These are phyloP conservation scores for Periphyllus acericola DNA, from an alignment of 2,888 invertebrate genomes.

Conservation along the genomic window DNA sequence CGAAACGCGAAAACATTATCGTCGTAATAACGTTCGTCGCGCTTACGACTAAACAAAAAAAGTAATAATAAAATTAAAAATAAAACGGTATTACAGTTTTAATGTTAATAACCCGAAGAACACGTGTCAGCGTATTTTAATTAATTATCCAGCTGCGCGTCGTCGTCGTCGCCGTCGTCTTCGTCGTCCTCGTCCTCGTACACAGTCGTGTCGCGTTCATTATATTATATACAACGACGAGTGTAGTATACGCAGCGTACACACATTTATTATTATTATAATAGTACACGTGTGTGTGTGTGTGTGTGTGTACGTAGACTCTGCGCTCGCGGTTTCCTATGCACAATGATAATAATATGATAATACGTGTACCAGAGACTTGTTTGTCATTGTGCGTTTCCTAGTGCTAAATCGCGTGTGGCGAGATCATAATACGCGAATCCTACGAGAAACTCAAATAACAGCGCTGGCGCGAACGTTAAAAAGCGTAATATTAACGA, in stretches of 20 bases:
- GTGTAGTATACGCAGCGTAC: background rate
- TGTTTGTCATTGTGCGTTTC: conserved; percentile 53
- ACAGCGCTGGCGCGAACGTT: too few species aligned
- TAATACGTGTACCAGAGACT: background rate
- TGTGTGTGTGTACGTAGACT: too few species aligned
- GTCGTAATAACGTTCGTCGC: background rate
- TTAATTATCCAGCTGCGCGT: conserved; percentile 56
- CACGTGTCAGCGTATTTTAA: conserved; percentile 55
- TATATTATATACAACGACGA: background rate
- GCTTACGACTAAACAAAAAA: background rate
- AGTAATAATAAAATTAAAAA: background rate
- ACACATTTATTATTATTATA: too few species aligned
- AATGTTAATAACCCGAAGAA: conserved; percentile 55
- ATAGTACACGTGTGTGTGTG: background rate
- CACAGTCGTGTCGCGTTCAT: background rate
- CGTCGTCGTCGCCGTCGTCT: background rate
- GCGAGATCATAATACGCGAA: too few species aligned
- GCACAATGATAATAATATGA: too few species aligned
- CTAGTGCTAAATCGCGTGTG: background rate
- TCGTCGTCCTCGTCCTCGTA: background rate
- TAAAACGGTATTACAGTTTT: conserved; percentile 27
- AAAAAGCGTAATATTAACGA: too few species aligned
- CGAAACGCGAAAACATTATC: background rate
- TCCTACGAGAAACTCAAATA: too few species aligned
- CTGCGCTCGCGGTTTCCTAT: too few species aligned